Base-by-base conservation (phyloP, 2,797 vertebrate genomes). In the Kryptolebias ocellatus region DNA sequence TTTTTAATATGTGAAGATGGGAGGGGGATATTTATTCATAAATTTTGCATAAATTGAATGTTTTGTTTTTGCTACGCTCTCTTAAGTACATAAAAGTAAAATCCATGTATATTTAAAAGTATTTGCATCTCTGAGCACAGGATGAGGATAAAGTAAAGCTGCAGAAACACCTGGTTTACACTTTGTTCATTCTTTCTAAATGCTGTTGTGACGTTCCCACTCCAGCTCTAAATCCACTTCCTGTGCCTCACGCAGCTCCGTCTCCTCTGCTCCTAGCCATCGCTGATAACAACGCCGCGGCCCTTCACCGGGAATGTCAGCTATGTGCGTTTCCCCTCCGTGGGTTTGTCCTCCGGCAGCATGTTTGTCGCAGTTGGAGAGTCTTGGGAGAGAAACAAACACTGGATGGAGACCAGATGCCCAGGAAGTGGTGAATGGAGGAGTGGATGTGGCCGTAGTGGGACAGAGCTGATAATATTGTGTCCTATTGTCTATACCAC, bases 361-460 rank as follows among this genome's bases (percentile, higher is more conserved):
- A 1, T 64, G 68, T 83, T 87, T 87, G 80, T 78, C 86, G 74
- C 74, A 54, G 64, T 78, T 83, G 74, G 71, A 81, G 70, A 39
- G 60, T 42, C 56, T 53, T 58, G 28, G 54, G 52, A 70, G 68
- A 78, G 67, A 86, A 75, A 80, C 66, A 83, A 89, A 76, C 49
- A 59, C 28, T 58, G 70, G 20, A 60, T 58, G 12, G 67, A 74
- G 66, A 72, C 54, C 64, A 80, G 70, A 83, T 72, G 75, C 69
- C 69, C 64, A 73, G 79, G 79, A 85, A 81, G 74, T 45, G 53
- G 18, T 71, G 69, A 60, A 74, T 16, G 27, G 58, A 64, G 11
- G 75, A 58, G 60, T 70, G 78, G 63, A 78, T 70, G 64, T 78
- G 67, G 79, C 61, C 69, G 55, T 24, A 72, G 61, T 57, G 57